A percentile compares a stretch with the other conserved stretches of the same genome.
These are phyloP conservation scores for Andrena trimmerana DNA, from an alignment of 2,888 invertebrate genomes.

Conservation along the genomic window DNA sequence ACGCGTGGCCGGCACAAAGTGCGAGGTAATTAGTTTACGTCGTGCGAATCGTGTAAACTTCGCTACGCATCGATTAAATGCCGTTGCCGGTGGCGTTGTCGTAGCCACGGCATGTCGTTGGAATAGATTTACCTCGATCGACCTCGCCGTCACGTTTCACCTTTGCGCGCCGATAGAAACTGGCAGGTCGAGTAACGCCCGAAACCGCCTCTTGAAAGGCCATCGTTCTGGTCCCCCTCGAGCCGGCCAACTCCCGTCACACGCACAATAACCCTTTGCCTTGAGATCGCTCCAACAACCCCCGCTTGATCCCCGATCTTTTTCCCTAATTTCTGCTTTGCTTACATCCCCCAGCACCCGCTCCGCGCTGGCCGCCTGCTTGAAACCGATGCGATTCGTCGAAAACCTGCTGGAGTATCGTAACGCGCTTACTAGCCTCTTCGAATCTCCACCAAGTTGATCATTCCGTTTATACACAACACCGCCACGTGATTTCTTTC, in stretches of 20 bases:
- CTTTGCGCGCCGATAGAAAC: conserved; percentile 63
- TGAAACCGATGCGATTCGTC: background rate
- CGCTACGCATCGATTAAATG: conserved; percentile 68
- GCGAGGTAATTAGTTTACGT: conserved; percentile 80
- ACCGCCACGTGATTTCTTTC: conserved; percentile 21
- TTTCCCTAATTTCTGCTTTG: background rate
- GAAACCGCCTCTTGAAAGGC: conserved; percentile 35
- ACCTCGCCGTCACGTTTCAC: conserved; percentile 51
- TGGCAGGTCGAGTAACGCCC: conserved; percentile 56
- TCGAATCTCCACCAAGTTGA: background rate
- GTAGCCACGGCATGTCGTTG: conserved; percentile 42
- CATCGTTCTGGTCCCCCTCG: background rate
- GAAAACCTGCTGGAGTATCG: no score
- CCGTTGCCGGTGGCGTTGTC: conserved; percentile 54
- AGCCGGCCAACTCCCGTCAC: background rate
- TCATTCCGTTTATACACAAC: background rate
- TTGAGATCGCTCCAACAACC: background rate
- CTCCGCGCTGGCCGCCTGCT: no score
- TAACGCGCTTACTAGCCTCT: background rate
- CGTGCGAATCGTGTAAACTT: conserved; percentile 73
- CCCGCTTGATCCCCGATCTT: background rate
- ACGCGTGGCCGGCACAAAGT: conserved; percentile 69
- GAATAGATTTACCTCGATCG: conserved; percentile 57
- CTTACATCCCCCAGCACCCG: no score
- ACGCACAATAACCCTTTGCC: background rate